Conservation (phyloP, 2,888 invertebrate species). For the Listrodromus nycthemerus region DNA sequence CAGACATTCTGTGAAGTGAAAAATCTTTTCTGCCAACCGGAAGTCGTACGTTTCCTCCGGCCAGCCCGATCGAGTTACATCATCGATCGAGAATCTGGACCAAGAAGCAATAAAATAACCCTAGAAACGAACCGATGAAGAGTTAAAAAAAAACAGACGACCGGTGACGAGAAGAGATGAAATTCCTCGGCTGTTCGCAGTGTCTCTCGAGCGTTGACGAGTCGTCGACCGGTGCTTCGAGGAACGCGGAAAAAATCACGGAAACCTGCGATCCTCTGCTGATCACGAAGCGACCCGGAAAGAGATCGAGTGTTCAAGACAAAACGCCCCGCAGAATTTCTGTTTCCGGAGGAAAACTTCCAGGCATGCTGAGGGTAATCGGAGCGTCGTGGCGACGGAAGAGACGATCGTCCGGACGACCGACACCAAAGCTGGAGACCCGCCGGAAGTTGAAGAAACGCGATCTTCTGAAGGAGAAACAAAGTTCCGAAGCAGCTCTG, state of each 20-base stretch:
- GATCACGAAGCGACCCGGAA: slow-evolving; percentile 76
- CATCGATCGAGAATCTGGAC: too few relatives aligned
- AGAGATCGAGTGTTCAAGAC: slow-evolving; percentile 59
- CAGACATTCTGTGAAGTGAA: slow-evolving; percentile 62
- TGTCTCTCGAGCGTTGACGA: slow-evolving; percentile 73
- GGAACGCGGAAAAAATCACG: slow-evolving; percentile 51
- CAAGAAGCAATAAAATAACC: background rate
- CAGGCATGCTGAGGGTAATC: slow-evolving; percentile 49
- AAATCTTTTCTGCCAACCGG: slow-evolving; percentile 53
- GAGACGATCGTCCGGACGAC: slow-evolving; percentile 18
- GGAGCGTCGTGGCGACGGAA: slow-evolving; percentile 56
- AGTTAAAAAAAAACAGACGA: background rate
- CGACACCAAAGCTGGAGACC: slow-evolving; percentile 63
- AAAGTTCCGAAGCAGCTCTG: slow-evolving; percentile 3
- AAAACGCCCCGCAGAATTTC: slow-evolving; percentile 61
- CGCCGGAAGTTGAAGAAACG: slow-evolving; percentile 70
- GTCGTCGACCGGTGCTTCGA: slow-evolving; percentile 53
- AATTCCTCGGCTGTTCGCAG: slow-evolving; percentile 76
- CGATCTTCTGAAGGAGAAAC: slow-evolving; percentile 58
- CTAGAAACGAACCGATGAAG: background rate
- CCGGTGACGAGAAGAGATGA: slow-evolving; percentile 73
- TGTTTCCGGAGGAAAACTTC: slow-evolving; percentile 20
- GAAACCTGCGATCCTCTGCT: slow-evolving; percentile 77
- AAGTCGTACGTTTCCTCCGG: slow-evolving; percentile 36
- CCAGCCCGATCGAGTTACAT: too few relatives aligned